These are phyloP conservation scores for Aegypius monachus DNA, from an alignment of 2,113 vertebrate species.

Conservation along the genomic window DNA sequence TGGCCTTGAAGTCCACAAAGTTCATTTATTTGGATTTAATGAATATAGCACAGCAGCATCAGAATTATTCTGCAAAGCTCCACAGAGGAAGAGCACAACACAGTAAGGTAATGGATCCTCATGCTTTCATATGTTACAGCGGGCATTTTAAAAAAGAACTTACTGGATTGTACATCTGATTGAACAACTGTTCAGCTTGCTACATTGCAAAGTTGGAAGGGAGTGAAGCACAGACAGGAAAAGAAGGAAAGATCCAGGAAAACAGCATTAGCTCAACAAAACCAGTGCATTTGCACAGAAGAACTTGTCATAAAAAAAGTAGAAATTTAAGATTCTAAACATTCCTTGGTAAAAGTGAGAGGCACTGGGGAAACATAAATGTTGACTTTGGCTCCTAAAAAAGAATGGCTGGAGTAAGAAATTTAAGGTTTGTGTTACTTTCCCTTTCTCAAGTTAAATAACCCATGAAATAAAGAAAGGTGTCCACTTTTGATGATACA, in stretches of 20 bases:
- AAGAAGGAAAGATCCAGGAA: constrained; percentile 85
- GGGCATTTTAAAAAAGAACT: constrained; percentile 82
- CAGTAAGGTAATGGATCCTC: constrained; percentile 79
- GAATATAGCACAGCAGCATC: constrained; percentile 35
- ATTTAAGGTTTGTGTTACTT: constrained; percentile 82
- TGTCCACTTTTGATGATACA: constrained; percentile 83
- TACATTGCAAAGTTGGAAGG: constrained; percentile 88
- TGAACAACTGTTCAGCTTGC: constrained; percentile 99
- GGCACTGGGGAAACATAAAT: constrained; percentile 75
- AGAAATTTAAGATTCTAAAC: constrained; percentile 80
- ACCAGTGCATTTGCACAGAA: constrained; percentile 76
- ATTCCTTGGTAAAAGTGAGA: constrained; percentile 78
- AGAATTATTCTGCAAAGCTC: constrained; percentile 56
- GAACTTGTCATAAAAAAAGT: constrained; percentile 65
- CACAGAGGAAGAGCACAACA: constrained; percentile 38
- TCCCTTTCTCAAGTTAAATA: constrained; percentile 82
- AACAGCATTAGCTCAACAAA: constrained; percentile 86
- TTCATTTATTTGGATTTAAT: constrained; percentile 45
- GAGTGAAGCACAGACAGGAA: constrained; percentile 79
- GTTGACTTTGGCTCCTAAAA: constrained; percentile 83
- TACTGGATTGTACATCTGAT: constrained; percentile 99
- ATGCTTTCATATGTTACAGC: constrained; percentile 91
- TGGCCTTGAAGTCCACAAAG: constrained; percentile 61
- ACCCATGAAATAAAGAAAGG: constrained; percentile 84
- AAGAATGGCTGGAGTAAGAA: constrained; percentile 80